Evolutionary conservation across 92 coral and sea anemone species (phyloP).

Genomic region (Muricea muricata): DNA sequence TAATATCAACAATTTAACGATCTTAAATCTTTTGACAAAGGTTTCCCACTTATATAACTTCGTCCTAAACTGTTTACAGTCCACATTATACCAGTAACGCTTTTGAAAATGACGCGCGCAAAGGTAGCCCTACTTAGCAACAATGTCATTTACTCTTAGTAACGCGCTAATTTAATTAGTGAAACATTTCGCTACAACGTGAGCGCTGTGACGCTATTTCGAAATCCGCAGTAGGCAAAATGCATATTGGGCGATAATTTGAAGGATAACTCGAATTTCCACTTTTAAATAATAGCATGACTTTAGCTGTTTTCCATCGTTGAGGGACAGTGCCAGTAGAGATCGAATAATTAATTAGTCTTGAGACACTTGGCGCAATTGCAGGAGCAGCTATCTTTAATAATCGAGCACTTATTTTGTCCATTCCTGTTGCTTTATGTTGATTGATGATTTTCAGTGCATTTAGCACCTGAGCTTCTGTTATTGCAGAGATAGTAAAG

Average conservation of each 20-base stretch:
- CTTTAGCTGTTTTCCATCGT: constrained; percentile 69
- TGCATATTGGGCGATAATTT: constrained; percentile 56
- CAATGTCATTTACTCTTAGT: too few relatives aligned
- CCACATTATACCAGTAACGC: too few relatives aligned
- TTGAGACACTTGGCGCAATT: constrained; percentile 67
- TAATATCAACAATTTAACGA: too few relatives aligned
- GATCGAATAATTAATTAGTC: constrained; percentile 54
- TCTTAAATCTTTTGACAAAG: too few relatives aligned
- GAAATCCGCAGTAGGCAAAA: constrained; percentile 54
- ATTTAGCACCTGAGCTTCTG: constrained; percentile 39
- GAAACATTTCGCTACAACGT: too few relatives aligned
- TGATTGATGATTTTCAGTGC: constrained; percentile 34
- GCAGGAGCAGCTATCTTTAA: constrained; percentile 59
- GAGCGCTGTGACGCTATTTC: too few relatives aligned
- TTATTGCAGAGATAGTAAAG: constrained; percentile 54
- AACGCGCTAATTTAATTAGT: too few relatives aligned
- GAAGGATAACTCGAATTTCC: constrained; percentile 25
- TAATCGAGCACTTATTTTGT: constrained; percentile 67
- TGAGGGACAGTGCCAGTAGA: constrained; percentile 47
- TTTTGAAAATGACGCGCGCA: too few relatives aligned
- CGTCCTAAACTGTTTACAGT: too few relatives aligned
- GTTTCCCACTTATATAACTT: too few relatives aligned
- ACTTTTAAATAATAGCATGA: constrained; percentile 37
- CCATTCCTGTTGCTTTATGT: constrained; percentile 64
- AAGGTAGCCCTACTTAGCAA: too few relatives aligned